Evolutionary conservation across 2,797 vertebrate species (phyloP).

Genomic region (Momotus momota): DNA sequence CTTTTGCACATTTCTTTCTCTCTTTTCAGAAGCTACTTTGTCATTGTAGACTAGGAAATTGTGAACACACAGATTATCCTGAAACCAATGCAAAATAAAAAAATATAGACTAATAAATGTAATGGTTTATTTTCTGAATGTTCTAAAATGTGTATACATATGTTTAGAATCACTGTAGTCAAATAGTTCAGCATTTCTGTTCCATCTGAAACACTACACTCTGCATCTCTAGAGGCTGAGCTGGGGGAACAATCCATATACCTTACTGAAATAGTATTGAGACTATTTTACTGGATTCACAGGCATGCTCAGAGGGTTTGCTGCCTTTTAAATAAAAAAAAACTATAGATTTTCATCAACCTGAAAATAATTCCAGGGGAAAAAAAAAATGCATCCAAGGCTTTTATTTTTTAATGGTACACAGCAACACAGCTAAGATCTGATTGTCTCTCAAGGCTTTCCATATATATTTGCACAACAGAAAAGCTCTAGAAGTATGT

Average conservation of each 20-base stretch:
- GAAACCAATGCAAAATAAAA: not conserved
- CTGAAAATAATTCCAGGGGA: not conserved
- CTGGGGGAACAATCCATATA: not conserved
- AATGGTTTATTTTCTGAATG: not conserved
- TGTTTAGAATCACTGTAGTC: not conserved
- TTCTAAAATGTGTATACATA: not conserved
- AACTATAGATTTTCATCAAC: not conserved
- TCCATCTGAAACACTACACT: not conserved
- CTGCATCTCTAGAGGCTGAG: not conserved
- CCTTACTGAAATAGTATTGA: not conserved
- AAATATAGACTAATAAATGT: not conserved
- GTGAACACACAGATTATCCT: not conserved
- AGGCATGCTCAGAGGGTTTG: not conserved
- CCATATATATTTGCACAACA: not conserved
- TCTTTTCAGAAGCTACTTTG: not conserved
- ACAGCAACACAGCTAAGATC: not conserved
- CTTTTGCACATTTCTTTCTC: not conserved
- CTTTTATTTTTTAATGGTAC: not conserved
- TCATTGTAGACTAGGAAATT: not conserved
- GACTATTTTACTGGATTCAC: not conserved
- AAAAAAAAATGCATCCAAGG: not conserved
- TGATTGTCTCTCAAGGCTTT: not conserved
- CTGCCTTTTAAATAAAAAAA: not conserved
- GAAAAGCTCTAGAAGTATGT: not conserved
- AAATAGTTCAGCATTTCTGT: not conserved